These are phyloP conservation scores for Loriculus beryllinus DNA, from an alignment of 2,797 vertebrate species.

Conservation along the genomic window DNA sequence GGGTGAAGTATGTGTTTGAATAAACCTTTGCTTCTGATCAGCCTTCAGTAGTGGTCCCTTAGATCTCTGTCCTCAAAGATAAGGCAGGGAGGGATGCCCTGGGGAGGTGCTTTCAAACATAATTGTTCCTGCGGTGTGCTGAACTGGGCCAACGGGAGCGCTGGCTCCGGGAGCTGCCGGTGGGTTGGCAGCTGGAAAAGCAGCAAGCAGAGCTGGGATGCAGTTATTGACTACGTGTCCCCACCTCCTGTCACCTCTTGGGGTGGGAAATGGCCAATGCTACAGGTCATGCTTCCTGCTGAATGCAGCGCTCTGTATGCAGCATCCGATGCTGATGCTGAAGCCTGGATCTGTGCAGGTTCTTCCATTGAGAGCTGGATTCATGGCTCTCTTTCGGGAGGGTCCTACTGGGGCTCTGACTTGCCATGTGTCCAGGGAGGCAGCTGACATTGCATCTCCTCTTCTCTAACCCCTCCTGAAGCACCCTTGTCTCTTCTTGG, in stretches of 20 bases:
- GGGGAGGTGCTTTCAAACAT: neutral
- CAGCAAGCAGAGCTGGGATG: neutral
- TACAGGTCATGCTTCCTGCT: neutral
- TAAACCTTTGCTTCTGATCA: neutral
- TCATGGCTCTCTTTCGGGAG: accelerated
- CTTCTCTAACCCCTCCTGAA: neutral
- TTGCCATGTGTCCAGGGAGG: accelerated
- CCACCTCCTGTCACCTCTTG: neutral
- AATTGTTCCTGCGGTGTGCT: neutral
- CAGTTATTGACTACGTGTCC: accelerated
- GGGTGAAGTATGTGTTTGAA: neutral
- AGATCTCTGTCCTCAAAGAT: neutral
- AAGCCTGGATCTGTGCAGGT: neutral
- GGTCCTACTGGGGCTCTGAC: accelerated
- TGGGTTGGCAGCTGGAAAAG: neutral
- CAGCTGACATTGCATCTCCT: neutral
- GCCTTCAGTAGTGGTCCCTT: slow-evolving; percentile 31
- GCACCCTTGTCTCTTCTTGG: accelerated
- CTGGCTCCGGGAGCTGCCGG: accelerated
- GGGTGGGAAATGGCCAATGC: neutral
- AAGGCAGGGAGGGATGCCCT: neutral
- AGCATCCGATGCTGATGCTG: neutral
- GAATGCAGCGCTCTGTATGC: accelerated
- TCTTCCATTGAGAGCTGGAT: neutral
- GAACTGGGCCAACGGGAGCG: neutral